phyloP scores from a whole-genome alignment of 2,113 vertebrate species.

The Embiotoca jacksoni region DNA sequence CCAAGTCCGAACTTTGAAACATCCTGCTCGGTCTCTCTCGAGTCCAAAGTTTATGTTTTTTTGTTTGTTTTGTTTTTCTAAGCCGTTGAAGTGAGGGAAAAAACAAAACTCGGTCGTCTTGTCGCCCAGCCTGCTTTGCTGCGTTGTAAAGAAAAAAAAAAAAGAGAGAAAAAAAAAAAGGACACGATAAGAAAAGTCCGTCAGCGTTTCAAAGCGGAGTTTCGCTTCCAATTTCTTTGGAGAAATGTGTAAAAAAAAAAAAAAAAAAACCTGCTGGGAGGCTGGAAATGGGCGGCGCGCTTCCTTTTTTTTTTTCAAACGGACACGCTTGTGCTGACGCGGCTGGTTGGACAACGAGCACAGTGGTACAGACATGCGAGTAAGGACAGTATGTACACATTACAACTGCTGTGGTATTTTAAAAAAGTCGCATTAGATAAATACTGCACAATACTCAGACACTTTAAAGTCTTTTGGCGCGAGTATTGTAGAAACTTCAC shows the following conservation, averaged over 20 bases:
- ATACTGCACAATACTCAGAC: too few species aligned
- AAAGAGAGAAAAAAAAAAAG: neutral
- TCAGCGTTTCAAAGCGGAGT: neutral
- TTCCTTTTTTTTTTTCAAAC: neutral
- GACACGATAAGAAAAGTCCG: too few species aligned
- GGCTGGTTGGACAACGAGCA: too few species aligned
- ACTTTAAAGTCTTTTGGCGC: too few species aligned
- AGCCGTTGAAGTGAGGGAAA: neutral
- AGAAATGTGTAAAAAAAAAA: neutral
- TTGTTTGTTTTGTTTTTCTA: neutral
- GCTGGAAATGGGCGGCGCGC: conserved; percentile 10
- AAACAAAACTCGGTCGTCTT: neutral
- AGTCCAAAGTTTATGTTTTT: neutral
- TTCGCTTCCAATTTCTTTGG: neutral
- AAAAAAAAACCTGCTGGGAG: neutral
- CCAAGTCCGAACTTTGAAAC: neutral
- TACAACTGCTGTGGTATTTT: too few species aligned
- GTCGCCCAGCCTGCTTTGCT: neutral
- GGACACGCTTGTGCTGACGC: neutral
- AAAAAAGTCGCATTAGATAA: too few species aligned
- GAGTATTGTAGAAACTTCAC: too few species aligned
- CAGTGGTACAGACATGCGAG: too few species aligned
- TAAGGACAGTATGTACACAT: too few species aligned
- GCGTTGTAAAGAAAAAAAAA: neutral
- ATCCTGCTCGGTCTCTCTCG: neutral